These are phyloP conservation scores for Aplocera efformata DNA, from an alignment of 2,888 invertebrate genomes.

Conservation along the genomic window DNA sequence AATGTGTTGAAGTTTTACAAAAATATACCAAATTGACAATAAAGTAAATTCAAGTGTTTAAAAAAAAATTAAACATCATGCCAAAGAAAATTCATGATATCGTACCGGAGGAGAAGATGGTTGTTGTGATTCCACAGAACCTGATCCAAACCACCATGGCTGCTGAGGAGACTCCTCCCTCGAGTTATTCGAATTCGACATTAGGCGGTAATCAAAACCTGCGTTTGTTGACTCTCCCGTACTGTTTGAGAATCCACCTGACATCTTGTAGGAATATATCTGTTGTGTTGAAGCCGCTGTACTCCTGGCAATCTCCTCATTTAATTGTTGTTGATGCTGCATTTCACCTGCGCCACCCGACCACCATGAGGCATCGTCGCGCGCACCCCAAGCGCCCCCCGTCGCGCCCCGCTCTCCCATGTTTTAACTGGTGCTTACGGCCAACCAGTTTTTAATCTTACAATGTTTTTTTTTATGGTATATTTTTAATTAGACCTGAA, in stretches of 20 bases:
- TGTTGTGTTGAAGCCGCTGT: conserved; percentile 82
- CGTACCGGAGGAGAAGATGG: conserved; percentile 73
- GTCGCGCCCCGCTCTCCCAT: conserved; percentile 78
- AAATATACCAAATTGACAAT: too few species aligned
- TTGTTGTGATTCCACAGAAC: conserved; percentile 79
- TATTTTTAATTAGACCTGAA: conserved; percentile 43
- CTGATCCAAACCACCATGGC: conserved; percentile 88
- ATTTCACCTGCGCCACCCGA: conserved; percentile 72
- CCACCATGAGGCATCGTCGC: conserved; percentile 81
- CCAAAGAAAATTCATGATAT: conserved; percentile 2
- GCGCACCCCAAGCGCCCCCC: conserved; percentile 81
- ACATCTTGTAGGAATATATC: conserved; percentile 92
- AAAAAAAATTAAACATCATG: background rate
- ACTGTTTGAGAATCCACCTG: conserved; percentile 89
- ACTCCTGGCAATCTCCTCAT: conserved; percentile 71
- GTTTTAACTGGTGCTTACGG: conserved; percentile 65
- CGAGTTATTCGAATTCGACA: conserved; percentile 77
- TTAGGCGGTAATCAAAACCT: conserved; percentile 87
- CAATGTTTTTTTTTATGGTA: conserved; percentile 44
- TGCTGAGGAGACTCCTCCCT: conserved; percentile 72
- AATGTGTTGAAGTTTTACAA: too few species aligned
- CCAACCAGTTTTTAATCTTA: conserved; percentile 68
- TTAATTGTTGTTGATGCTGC: conserved; percentile 74
- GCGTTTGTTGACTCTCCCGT: conserved; percentile 81
- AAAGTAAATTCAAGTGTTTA: too few species aligned